Conservation (phyloP, 2,113 vertebrate genomes). For the Centropus unirufus region DNA sequence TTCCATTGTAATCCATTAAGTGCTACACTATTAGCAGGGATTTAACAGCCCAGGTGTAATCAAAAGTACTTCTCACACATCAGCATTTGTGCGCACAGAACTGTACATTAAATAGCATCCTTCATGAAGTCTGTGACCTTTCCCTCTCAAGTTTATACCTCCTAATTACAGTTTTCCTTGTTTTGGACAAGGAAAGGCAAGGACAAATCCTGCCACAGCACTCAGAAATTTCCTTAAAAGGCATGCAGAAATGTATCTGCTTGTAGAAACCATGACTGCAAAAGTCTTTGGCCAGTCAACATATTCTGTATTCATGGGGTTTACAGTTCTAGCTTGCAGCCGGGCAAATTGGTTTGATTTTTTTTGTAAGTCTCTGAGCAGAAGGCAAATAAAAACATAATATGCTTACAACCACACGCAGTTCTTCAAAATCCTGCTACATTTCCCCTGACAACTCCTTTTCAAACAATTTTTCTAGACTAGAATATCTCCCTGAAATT, state of each 20-base stretch:
- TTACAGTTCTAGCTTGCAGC: background rate
- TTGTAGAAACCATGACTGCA: background rate
- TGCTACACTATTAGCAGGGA: conserved; percentile 40
- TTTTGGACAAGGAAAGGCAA: background rate
- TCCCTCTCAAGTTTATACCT: conserved; percentile 11
- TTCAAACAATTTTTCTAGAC: conserved; percentile 25
- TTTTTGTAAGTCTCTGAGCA: conserved; percentile 10
- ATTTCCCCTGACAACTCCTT: conserved; percentile 53
- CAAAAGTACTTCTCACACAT: conserved; percentile 39
- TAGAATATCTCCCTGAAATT: conserved; percentile 42
- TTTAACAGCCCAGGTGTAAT: conserved; percentile 48
- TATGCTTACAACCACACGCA: conserved; percentile 8
- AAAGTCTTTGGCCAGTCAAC: background rate
- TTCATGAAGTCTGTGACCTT: conserved; percentile 42
- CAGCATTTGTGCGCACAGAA: conserved; percentile 24
- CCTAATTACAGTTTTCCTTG: conserved; percentile 34
- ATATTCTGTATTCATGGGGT: conserved; percentile 56
- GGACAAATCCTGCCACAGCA: conserved; percentile 32
- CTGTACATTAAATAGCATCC: conserved; percentile 12
- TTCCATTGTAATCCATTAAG: conserved; percentile 55
- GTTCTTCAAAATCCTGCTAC: conserved; percentile 43
- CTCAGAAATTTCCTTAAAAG: conserved; percentile 17
- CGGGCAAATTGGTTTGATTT: conserved; percentile 40
- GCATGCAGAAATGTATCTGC: background rate
- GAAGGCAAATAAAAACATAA: conserved; percentile 58